A percentile compares a stretch with the other conserved stretches of the same genome.
These are phyloP conservation scores for Drosophila erecta DNA, from an alignment of 1,140 invertebrate species.

Conservation along the genomic window DNA sequence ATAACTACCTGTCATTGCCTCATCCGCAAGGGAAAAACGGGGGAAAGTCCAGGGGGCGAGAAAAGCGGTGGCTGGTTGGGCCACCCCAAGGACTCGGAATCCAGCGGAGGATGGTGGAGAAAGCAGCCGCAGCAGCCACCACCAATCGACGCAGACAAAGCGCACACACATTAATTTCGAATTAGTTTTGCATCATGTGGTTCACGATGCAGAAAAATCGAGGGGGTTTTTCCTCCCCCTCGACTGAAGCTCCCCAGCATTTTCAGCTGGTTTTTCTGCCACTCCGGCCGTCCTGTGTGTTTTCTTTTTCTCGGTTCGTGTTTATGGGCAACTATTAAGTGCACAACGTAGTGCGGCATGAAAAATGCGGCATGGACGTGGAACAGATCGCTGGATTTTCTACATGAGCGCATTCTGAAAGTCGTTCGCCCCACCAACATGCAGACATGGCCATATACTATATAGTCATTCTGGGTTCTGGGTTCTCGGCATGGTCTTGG, in stretches of 20 bases:
- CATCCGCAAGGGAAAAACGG: background rate
- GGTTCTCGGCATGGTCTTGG: background rate
- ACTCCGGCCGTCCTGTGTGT: background rate
- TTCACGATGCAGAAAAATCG: constrained; percentile 83
- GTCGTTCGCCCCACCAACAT: constrained; percentile 41
- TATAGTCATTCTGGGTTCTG: constrained; percentile 5
- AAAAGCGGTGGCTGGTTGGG: too few species aligned
- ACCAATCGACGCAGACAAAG: constrained; percentile 72
- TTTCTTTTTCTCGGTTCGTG: constrained; percentile 31
- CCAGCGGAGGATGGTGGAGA: background rate
- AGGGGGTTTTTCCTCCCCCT: constrained; percentile 7
- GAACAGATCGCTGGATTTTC: constrained; percentile 83
- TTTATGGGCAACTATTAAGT: constrained; percentile 82
- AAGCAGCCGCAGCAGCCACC: constrained; percentile 5
- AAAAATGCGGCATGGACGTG: constrained; percentile 80
- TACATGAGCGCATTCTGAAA: constrained; percentile 77
- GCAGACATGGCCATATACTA: background rate
- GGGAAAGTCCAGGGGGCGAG: too few species aligned
- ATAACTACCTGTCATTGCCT: constrained; percentile 50
- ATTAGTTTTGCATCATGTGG: constrained; percentile 84
- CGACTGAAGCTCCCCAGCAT: constrained; percentile 12
- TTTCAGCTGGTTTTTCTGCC: constrained; percentile 40
- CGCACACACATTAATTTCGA: constrained; percentile 83
- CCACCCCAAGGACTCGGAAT: constrained; percentile 7
- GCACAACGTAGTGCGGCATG: constrained; percentile 76